Percentiles rank a stretch among this genome's conserved stretches.
These are phyloP conservation scores for Slavum lentiscoides DNA, from an alignment of 2,888 invertebrate species.

Conservation along the genomic window DNA sequence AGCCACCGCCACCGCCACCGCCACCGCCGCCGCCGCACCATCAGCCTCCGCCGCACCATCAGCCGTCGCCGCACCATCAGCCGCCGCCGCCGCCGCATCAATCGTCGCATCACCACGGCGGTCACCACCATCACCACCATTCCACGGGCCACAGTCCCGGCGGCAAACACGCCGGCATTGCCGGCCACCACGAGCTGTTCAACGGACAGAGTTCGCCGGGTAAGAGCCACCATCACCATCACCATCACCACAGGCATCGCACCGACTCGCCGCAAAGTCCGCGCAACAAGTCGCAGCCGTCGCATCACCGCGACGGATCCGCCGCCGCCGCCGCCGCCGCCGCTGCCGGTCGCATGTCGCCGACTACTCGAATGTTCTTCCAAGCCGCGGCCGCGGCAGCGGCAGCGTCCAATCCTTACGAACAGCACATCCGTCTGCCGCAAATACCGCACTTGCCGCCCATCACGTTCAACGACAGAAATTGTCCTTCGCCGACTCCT, in stretches of 20 bases:
- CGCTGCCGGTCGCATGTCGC: constrained; percentile 50
- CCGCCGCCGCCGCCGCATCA: constrained; percentile 32
- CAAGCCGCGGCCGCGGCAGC: constrained; percentile 47
- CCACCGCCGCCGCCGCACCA: constrained; percentile 22
- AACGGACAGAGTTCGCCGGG: constrained; percentile 29
- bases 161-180: constrained; percentile 11
- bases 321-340: constrained; percentile 50
- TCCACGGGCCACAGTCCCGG: neutral
- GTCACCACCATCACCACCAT: neutral
- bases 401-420: constrained; percentile 58
- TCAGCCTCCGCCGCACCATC: neutral
- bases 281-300: constrained; percentile 43
- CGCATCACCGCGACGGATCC: constrained; percentile 20
- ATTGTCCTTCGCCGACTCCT: constrained; percentile 79
- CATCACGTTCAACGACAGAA: constrained; percentile 62
- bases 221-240: constrained; percentile 17
- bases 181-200: constrained; percentile 30
- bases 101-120: neutral
- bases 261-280: constrained; percentile 44
- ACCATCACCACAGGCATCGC: constrained; percentile 50
- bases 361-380: constrained; percentile 50
- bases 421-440: constrained; percentile 59
- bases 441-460: constrained; percentile 62
- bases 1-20: constrained; percentile 35
- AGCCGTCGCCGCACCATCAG: constrained; percentile 2